A percentile compares a stretch with the other conserved stretches of the same genome.
Evolutionary conservation across 2,888 invertebrate species (phyloP).

Genomic region (Latrodectus elegans): DNA sequence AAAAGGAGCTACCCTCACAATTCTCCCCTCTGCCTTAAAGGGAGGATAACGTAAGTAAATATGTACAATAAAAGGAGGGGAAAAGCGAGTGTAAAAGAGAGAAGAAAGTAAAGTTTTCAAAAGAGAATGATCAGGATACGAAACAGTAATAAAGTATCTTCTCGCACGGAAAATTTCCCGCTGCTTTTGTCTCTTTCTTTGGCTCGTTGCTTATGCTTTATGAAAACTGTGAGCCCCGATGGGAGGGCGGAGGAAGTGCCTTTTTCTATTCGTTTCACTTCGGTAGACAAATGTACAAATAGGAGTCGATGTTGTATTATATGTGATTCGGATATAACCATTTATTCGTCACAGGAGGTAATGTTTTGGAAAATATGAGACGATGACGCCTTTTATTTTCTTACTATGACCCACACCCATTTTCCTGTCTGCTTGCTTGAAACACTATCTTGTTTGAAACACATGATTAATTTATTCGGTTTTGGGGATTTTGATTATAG

Average conservation of each 20-base stretch:
- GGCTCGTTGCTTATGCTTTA: not conserved
- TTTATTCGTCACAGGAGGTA: not conserved
- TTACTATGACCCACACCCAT: not conserved
- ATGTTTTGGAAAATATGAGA: not conserved
- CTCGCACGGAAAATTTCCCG: not conserved
- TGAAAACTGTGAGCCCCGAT: not conserved
- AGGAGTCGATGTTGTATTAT: slow-evolving; percentile 11
- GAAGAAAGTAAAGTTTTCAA: not conserved
- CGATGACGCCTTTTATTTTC: not conserved
- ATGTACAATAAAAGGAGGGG: not conserved
- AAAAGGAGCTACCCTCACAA: too few relatives aligned
- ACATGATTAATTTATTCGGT: too few relatives aligned
- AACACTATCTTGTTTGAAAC: too few relatives aligned
- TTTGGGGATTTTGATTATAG: too few relatives aligned
- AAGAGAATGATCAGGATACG: not conserved
- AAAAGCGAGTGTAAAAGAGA: not conserved
- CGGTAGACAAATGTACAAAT: slow-evolving; percentile 31
- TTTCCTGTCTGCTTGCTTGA: too few relatives aligned
- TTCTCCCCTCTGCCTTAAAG: not conserved
- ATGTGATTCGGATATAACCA: not conserved
- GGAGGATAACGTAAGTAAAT: not conserved
- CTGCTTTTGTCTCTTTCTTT: not conserved
- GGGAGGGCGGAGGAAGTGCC: not conserved
- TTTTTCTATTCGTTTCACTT: slow-evolving; percentile 13
- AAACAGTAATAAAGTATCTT: not conserved